A percentile compares a stretch with the other conserved stretches of the same genome.
These are phyloP conservation scores for Myocastor coypus DNA, from an alignment of 2,113 vertebrate species.

Conservation along the genomic window DNA sequence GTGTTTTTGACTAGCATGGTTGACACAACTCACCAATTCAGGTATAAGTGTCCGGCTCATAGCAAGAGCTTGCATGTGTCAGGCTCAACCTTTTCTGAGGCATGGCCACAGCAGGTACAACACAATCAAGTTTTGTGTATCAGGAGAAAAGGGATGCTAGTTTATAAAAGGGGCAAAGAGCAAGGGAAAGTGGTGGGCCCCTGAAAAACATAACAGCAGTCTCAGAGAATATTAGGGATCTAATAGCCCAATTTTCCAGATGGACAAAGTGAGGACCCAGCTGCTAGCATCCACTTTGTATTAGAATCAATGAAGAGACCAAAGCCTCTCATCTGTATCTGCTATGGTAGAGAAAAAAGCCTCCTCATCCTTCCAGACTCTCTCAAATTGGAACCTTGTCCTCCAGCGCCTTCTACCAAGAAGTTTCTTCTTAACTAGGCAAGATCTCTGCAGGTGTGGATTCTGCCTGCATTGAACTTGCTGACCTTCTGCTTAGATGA, in stretches of 20 bases:
- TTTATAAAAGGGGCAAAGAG: background rate
- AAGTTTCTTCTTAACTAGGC: background rate
- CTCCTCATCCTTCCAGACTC: background rate
- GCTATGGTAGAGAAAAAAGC: background rate
- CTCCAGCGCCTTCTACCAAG: background rate
- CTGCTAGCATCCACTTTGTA: background rate
- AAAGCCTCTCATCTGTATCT: background rate
- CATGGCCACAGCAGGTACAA: background rate
- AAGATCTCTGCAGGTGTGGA: background rate
- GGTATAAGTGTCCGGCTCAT: background rate
- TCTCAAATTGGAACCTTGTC: background rate
- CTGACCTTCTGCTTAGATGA: background rate
- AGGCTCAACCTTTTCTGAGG: background rate
- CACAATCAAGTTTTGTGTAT: background rate
- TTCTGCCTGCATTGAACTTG: background rate
- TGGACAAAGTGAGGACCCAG: background rate
- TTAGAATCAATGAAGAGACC: background rate
- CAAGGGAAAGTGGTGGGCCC: background rate
- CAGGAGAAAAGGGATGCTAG: background rate
- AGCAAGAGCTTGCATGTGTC: background rate
- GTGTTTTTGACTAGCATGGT: background rate
- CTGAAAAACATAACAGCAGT: background rate
- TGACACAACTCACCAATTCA: slow-evolving; percentile 30
- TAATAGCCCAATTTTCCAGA: background rate
- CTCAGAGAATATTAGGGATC: background rate